Percentiles rank a stretch among this genome's conserved stretches.
Evolutionary conservation across 2,113 vertebrate species (phyloP).

Genomic region (Saccopteryx leptura): DNA sequence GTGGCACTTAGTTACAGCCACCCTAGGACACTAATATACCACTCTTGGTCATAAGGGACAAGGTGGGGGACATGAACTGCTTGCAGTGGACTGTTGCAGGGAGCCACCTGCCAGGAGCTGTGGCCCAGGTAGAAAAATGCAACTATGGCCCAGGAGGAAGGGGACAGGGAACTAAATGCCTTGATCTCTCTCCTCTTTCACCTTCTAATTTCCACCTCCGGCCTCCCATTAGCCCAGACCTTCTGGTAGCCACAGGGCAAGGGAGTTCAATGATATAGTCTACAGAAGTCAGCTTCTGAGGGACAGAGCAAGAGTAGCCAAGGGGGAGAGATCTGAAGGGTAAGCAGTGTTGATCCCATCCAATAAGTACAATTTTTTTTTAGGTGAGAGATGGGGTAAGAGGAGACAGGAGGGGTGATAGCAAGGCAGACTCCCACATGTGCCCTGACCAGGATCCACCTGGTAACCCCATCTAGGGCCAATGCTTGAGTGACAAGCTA

Average conservation of each 20-base stretch:
- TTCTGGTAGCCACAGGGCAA: not conserved
- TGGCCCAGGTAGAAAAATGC: not conserved
- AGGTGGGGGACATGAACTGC: not conserved
- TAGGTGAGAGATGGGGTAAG: too few relatives aligned
- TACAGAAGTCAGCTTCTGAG: not conserved
- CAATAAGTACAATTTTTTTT: not conserved
- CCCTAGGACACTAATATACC: not conserved
- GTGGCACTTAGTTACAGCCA: not conserved
- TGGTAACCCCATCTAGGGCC: too few relatives aligned
- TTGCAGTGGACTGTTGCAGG: not conserved
- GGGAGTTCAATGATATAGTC: not conserved
- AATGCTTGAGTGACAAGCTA: too few relatives aligned
- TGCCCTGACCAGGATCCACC: too few relatives aligned
- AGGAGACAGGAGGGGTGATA: too few relatives aligned
- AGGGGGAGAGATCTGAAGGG: not conserved
- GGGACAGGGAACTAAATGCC: not conserved
- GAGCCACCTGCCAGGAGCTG: not conserved
- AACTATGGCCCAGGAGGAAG: not conserved
- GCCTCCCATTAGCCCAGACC: not conserved
- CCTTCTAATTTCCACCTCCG: not conserved
- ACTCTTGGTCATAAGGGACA: not conserved
- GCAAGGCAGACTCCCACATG: too few relatives aligned
- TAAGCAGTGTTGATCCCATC: not conserved
- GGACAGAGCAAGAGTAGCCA: too few relatives aligned
- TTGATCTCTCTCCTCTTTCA: not conserved